Evolutionary conservation across 2,113 vertebrate genomes (phyloP).

Genomic region (Trogon surrucura): DNA sequence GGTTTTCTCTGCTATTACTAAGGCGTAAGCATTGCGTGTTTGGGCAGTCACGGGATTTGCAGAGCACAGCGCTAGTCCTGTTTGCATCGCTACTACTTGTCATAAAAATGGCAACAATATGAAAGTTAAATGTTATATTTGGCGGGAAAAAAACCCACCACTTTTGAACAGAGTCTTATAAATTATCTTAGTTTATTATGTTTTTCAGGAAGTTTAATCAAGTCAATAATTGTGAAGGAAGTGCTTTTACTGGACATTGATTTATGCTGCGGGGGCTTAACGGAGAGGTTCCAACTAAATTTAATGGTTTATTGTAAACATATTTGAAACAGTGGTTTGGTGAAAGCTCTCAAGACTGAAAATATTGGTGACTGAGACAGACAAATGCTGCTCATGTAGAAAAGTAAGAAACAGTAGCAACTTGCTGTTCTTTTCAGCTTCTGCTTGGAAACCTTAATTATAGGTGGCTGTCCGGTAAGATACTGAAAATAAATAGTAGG

Average conservation of each 20-base stretch:
- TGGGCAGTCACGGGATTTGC: neutral
- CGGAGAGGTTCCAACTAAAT: neutral
- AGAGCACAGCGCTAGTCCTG: neutral
- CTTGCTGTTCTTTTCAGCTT: neutral
- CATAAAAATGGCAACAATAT: neutral
- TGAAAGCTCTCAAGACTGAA: neutral
- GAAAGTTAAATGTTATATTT: neutral
- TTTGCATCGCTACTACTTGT: neutral
- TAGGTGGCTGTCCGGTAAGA: neutral
- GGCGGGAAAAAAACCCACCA: accelerated
- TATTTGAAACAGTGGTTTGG: neutral
- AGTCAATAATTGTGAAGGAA: neutral
- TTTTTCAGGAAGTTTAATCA: neutral
- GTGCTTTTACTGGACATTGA: neutral
- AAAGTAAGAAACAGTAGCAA: neutral
- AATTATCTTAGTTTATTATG: neutral
- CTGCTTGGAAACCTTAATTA: neutral
- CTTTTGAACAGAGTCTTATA: neutral
- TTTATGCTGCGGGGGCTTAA: neutral
- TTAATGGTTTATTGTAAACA: neutral
- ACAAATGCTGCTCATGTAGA: neutral
- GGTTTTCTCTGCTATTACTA: neutral
- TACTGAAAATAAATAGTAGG: neutral
- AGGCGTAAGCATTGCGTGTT: neutral
- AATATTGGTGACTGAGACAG: neutral